A percentile compares a stretch with the other conserved stretches of the same genome.
These are phyloP conservation scores for Phyto melanocephala DNA, from an alignment of 2,888 invertebrate species.

Conservation along the genomic window DNA sequence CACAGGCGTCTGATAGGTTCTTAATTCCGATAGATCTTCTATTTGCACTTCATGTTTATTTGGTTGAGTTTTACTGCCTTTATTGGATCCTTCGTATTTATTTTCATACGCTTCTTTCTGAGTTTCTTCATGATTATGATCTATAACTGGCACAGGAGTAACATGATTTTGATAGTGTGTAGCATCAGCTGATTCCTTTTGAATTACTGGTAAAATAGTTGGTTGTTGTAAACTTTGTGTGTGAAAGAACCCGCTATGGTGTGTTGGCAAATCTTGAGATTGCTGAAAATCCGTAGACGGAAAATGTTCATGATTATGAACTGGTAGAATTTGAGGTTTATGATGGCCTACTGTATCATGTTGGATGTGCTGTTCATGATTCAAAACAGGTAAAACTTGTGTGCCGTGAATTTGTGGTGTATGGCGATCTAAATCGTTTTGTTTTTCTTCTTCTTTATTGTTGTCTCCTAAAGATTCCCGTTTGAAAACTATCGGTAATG, in stretches of 20 bases:
- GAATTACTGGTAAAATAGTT: not conserved
- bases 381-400: not conserved
- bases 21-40: conserved; percentile 2
- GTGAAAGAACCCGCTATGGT: not conserved
- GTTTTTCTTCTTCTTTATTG: not conserved
- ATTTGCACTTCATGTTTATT: not conserved
- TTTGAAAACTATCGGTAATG: not conserved
- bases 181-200: not conserved
- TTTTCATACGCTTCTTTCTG: not conserved
- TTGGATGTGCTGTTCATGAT: not conserved
- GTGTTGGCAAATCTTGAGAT: not conserved
- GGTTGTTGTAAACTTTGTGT: not conserved
- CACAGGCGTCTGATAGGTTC: not conserved
- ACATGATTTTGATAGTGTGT: not conserved
- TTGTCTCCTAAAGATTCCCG: not conserved
- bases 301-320: not conserved
- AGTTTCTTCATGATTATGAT: not conserved
- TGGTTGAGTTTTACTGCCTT: not conserved
- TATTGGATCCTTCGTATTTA: not conserved
- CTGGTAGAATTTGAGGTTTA: not conserved
- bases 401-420: not conserved
- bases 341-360: not conserved
- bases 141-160: not conserved
- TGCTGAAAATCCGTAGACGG: not conserved
- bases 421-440: not conserved